Base-by-base conservation (phyloP, 2,797 vertebrate genomes). In the Neosilurus mollespiculum region DNA sequence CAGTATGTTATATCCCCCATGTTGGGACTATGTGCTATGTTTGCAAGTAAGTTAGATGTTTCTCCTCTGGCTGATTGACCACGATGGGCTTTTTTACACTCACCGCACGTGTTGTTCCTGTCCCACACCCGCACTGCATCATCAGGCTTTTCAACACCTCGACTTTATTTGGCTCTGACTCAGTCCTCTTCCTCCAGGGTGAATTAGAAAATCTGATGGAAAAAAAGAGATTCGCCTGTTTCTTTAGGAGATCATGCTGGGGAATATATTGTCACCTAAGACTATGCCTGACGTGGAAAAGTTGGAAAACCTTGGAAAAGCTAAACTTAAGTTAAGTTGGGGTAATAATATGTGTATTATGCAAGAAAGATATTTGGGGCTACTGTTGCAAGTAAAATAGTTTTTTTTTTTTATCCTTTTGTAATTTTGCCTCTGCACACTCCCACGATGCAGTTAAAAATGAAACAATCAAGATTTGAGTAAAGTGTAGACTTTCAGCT, bases 31-130 rank as follows among this genome's bases (percentile, higher is more conserved):
- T 8, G 91, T n/a, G 78, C 91, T 90, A 86, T 91, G 90, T 89
- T 90, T 84, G 86, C 88, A 85, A 89, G 89, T 90, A 90, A 88
- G 87, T 37, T 88, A 92, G 91, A 88, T 94, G 91, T 94, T 93
- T 92, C 88, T 88, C 87, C 89, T 88, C 89, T 59, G 88, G 84
- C 91, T 94, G 94, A 94, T 94, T 93, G 93, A 93, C 93, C 93
- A 89, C 91, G 92, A 95, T 94, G 91, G 91, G 87, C 85, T 92
- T 90, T 93, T 90, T 92, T 92, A 93, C 92, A 91, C 85, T 66
- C 88, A 82, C 89, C 86, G 91, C 93, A 92, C 91, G 88, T 94
- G 93, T 94, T 93, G 90, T 91, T 93, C 90, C 56, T 80, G 90
- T 83, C 88, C 84, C 86, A 85, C 49, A 82, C 67, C 81, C 85